phyloP scores from a whole-genome alignment of 2,113 vertebrate species.

The Myotis lucifugus region DNA sequence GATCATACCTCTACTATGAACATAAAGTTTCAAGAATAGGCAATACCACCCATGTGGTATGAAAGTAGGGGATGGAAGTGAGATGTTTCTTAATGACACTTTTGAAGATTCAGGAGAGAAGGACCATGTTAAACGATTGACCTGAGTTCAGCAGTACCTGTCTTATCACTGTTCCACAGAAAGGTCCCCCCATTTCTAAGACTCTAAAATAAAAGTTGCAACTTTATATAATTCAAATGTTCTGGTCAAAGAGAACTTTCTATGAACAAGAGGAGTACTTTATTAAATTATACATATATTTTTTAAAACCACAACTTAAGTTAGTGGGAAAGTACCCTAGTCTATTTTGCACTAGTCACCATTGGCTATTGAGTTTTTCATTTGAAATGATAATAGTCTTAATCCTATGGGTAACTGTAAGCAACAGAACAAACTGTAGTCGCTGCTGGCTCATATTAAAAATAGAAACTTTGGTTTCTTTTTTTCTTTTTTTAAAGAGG shows the following conservation, averaged over 20 bases:
- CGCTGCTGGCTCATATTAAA: constrained; percentile 78
- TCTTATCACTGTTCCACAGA: constrained; percentile 71
- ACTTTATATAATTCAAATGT: constrained; percentile 23
- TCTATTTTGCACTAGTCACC: constrained; percentile 81
- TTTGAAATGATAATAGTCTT: constrained; percentile 68
- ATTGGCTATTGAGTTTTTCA: constrained; percentile 77
- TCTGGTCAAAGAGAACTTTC: constrained; percentile 46
- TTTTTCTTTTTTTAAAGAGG: constrained; percentile 8
- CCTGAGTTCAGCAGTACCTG: constrained; percentile 64
- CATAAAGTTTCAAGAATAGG: constrained; percentile 60
- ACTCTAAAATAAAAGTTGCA: constrained; percentile 68
- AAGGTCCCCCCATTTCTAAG: constrained; percentile 51
- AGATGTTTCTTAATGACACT: constrained; percentile 34
- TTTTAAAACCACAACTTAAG: constrained; percentile 23
- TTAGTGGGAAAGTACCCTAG: constrained; percentile 76
- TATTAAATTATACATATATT: constrained; percentile 31
- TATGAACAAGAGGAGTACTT: not conserved
- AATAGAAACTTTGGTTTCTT: constrained; percentile 5
- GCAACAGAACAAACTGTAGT: constrained; percentile 91
- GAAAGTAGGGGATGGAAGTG: not conserved
- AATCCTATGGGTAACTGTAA: constrained; percentile 83
- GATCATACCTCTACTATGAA: constrained; percentile 2
- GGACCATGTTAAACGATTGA: constrained; percentile 44
- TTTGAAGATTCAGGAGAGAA: constrained; percentile 31
- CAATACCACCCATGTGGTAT: constrained; percentile 35